Percentiles rank a stretch among this genome's conserved stretches.
Evolutionary conservation across 2,888 invertebrate genomes (phyloP).

Genomic region (Agonum fuliginosum): DNA sequence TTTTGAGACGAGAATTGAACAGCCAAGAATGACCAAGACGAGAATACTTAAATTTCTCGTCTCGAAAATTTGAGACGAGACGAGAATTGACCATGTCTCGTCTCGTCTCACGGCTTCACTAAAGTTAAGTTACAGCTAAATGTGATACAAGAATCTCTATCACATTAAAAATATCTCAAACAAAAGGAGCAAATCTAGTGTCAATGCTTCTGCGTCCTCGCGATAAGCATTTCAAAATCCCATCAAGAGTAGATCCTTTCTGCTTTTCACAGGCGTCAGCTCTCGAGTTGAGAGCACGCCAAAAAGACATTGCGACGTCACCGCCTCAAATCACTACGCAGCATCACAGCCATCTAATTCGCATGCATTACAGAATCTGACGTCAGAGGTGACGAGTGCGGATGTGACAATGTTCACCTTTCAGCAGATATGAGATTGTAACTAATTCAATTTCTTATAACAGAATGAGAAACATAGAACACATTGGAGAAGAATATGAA

Average conservation of each 20-base stretch:
- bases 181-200: slow-evolving; percentile 11
- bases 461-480: too few species aligned
- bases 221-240: slow-evolving; percentile 18
- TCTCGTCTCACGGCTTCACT: too few species aligned
- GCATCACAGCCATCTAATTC: slow-evolving; percentile 17
- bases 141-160: neutral
- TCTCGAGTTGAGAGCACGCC: neutral
- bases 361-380: slow-evolving; percentile 34
- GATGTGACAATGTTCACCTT: slow-evolving; percentile 38
- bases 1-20: too few species aligned
- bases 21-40: too few species aligned
- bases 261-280: neutral
- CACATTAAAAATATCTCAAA: neutral
- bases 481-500: too few species aligned
- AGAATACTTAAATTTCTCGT: too few species aligned
- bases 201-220: neutral
- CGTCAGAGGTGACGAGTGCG: slow-evolving; percentile 37
- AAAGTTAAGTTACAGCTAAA: too few species aligned
- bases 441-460: slow-evolving; percentile 39
- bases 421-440: neutral
- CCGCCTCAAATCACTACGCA: neutral
- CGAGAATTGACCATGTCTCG: too few species aligned
- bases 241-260: neutral
- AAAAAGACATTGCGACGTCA: neutral
- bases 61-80: too few species aligned